Conservation (phyloP, 2,113 vertebrate genomes). For the Oreochromis tanganicae region DNA sequence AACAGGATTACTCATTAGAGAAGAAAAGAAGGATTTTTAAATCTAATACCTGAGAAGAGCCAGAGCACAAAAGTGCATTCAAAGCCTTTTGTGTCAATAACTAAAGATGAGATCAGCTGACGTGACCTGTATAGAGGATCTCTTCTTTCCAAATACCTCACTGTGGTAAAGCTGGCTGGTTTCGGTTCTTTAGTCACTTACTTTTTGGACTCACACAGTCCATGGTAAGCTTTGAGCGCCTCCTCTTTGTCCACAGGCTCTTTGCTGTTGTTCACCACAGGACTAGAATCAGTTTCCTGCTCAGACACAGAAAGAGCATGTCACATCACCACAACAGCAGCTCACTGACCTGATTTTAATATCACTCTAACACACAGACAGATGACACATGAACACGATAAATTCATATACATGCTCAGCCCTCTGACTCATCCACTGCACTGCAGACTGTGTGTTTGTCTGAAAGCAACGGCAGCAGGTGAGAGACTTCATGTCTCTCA, state of each 20-base stretch:
- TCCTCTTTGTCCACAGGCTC: constrained; percentile 78
- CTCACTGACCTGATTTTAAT: neutral
- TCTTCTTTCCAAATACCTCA: neutral
- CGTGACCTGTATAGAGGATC: neutral
- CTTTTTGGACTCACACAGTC: constrained; percentile 82
- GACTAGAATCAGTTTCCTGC: neutral
- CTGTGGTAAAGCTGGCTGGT: neutral
- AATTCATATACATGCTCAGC: neutral
- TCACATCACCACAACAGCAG: neutral
- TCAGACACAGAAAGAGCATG: neutral
- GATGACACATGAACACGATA: neutral
- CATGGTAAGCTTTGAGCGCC: constrained; percentile 73
- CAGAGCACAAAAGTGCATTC: neutral
- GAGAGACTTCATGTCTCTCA: neutral
- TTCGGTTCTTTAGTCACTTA: constrained; percentile 51
- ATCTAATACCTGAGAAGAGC: neutral
- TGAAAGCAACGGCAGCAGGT: neutral
- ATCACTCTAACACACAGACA: neutral
- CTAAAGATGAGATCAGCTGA: neutral
- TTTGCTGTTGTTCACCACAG: constrained; percentile 73
- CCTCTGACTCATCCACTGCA: neutral
- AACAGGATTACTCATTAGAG: neutral
- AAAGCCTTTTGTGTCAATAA: neutral
- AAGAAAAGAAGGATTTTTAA: neutral
- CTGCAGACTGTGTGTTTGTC: neutral